Percentiles rank a stretch among this genome's conserved stretches.
Evolutionary conservation across 2,888 invertebrate genomes (phyloP).

Genomic region (Pseudococcus longispinus): DNA sequence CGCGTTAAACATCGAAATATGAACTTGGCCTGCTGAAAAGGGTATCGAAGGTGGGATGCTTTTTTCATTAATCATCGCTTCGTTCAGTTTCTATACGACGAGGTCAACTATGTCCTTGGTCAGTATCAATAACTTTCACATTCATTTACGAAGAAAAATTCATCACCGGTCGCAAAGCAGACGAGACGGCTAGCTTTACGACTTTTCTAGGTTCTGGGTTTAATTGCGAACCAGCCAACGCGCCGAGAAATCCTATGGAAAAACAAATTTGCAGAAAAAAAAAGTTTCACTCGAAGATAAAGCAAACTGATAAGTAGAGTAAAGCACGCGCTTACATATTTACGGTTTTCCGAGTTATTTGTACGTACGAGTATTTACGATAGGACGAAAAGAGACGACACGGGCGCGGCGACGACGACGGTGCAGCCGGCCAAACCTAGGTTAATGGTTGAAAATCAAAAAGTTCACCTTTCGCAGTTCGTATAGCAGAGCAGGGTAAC

Average conservation of each 20-base stretch:
- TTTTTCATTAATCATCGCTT: too few relatives aligned
- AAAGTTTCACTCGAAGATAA: not conserved
- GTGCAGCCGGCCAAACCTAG: not conserved
- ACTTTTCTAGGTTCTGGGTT: not conserved
- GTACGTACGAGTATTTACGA: not conserved
- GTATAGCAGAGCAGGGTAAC: not conserved
- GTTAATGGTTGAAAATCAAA: conserved; percentile 8
- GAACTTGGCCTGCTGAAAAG: too few relatives aligned
- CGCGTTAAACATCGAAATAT: too few relatives aligned
- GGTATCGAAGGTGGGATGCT: too few relatives aligned
- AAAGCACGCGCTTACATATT: not conserved
- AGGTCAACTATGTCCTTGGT: too few relatives aligned
- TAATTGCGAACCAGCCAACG: not conserved
- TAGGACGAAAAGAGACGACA: not conserved
- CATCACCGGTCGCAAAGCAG: not conserved
- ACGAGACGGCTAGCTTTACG: not conserved
- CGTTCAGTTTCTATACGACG: too few relatives aligned
- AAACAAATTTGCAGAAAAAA: not conserved
- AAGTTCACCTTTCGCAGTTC: not conserved
- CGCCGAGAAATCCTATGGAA: not conserved
- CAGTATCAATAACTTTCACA: not conserved
- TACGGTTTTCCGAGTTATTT: not conserved
- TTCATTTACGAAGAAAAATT: not conserved
- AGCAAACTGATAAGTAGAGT: not conserved
- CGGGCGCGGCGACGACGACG: not conserved